A percentile compares a stretch with the other conserved stretches of the same genome.
Conservation (phyloP, 2,113 vertebrate genomes). For the Chloropsis cyanopogon region DNA sequence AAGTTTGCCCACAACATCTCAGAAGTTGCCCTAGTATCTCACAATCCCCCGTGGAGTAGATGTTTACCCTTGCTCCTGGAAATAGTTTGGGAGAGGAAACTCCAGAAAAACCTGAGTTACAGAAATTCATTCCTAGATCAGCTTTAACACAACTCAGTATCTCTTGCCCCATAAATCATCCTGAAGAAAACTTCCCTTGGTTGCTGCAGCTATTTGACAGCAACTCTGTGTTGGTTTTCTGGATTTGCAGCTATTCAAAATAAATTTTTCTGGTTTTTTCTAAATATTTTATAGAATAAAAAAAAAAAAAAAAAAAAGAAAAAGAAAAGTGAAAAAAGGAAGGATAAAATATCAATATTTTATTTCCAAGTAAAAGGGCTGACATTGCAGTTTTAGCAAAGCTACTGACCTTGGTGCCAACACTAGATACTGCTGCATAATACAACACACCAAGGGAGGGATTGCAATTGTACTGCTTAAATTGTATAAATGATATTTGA, state of each 20-base stretch:
- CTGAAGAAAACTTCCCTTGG: background rate
- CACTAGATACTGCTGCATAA: background rate
- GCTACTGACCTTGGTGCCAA: background rate
- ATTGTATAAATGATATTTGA: background rate
- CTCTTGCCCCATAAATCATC: background rate
- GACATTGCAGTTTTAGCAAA: background rate
- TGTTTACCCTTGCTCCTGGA: background rate
- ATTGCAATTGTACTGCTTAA: background rate
- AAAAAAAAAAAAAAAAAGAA: no score
- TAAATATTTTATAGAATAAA: background rate
- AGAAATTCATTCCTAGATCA: background rate
- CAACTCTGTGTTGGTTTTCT: background rate
- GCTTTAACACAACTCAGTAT: background rate
- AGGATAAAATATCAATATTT: background rate
- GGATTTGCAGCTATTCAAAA: background rate
- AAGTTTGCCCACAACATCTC: background rate
- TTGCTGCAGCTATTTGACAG: background rate
- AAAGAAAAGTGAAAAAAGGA: accelerated
- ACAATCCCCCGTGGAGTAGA: accelerated
- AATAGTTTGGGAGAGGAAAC: background rate
- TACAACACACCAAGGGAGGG: accelerated
- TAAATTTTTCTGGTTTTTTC: background rate
- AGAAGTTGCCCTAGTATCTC: background rate
- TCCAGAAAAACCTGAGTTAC: background rate
- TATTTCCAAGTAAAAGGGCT: background rate